Evolutionary conservation across 2,797 vertebrate genomes (phyloP).

Genomic region (Enteromius unitaeniatus): DNA sequence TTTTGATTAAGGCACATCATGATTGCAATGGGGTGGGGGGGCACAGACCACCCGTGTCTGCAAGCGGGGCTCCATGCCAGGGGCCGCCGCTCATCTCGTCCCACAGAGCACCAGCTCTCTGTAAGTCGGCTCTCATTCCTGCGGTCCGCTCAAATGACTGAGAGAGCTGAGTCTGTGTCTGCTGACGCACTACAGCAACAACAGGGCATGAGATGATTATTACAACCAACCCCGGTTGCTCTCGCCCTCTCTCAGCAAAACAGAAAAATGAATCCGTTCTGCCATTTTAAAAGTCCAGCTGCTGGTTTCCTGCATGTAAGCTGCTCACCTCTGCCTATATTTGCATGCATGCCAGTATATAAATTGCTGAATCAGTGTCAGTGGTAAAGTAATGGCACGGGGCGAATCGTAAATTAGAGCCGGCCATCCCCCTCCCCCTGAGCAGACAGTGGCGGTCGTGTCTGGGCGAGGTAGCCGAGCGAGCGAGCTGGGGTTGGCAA

Average conservation of each 20-base stretch:
- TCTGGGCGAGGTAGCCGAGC: constrained; percentile 78
- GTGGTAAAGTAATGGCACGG: constrained; percentile 91
- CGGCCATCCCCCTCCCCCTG: constrained; percentile 79
- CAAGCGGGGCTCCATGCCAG: constrained; percentile 7
- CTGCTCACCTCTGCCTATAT: constrained; percentile 85
- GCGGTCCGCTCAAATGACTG: constrained; percentile 43
- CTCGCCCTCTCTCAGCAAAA: constrained; percentile 16
- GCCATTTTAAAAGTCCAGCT: constrained; percentile 17
- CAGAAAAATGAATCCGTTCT: constrained; percentile 21
- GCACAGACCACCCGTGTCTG: constrained; percentile 40
- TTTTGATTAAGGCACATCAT: constrained; percentile 53
- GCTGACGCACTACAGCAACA: constrained; percentile 41
- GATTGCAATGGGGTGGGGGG: constrained; percentile 62
- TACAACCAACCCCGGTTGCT: constrained; percentile 13
- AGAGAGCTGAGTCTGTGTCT: constrained; percentile 44
- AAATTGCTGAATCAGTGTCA: constrained; percentile 97
- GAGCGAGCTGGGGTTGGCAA: constrained; percentile 76
- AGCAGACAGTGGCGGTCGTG: constrained; percentile 88
- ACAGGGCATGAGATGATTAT: constrained; percentile 42
- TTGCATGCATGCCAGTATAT: constrained; percentile 86
- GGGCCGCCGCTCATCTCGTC: constrained; percentile 30
- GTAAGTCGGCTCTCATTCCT: constrained; percentile 12
- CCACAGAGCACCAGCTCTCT: constrained; percentile 12
- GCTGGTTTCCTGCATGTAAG: constrained; percentile 68
- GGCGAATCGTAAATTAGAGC: constrained; percentile 91